phyloP scores from a whole-genome alignment of 2,888 invertebrate genomes.

The Drymonia ruficornis region DNA sequence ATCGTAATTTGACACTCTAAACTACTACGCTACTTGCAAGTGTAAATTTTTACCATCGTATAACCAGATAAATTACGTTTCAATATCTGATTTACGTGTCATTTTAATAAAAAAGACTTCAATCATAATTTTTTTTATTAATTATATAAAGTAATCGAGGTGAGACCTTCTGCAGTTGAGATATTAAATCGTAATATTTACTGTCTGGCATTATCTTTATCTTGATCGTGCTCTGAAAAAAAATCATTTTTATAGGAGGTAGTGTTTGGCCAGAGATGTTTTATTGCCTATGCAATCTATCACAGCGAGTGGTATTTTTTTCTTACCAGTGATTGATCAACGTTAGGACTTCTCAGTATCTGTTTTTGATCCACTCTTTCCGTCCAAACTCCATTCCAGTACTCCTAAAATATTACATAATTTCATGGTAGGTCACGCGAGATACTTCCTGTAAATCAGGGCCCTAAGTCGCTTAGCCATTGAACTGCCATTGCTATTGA shows the following conservation, averaged over 20 bases:
- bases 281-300: too few species aligned
- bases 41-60: too few species aligned
- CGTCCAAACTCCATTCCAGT: constrained; percentile 2
- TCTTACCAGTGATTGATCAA: background rate
- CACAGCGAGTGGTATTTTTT: too few species aligned
- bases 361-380: background rate
- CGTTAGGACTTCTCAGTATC: background rate
- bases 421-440: background rate
- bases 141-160: background rate
- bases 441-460: too few species aligned
- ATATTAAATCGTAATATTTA: constrained; percentile 30
- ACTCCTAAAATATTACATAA: background rate
- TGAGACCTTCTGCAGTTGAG: constrained; percentile 10
- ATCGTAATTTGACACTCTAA: too few species aligned
- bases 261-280: too few species aligned
- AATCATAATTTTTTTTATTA: constrained; percentile 1
- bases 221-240: background rate
- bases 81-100: too few species aligned
- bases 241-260: too few species aligned
- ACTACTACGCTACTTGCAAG: too few species aligned
- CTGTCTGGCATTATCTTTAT: background rate
- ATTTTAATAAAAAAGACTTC: background rate
- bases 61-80: too few species aligned
- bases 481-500: too few species aligned
- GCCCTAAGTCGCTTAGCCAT: too few species aligned